Evolutionary conservation across 2,113 vertebrate species (phyloP).

Genomic region (Leptocoma aspasia): DNA sequence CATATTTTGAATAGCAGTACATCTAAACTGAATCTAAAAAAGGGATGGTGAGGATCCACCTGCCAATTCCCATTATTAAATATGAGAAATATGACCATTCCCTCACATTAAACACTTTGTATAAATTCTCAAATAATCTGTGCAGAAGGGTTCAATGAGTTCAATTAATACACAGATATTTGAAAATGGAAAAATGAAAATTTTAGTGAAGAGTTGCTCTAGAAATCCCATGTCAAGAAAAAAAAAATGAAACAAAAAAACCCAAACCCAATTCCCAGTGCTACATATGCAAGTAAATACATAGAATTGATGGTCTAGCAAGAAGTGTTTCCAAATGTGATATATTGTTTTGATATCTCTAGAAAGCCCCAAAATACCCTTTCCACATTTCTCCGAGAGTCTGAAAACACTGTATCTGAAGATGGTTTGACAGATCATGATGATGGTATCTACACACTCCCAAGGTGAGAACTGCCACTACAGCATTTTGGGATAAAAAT

Average conservation of each 20-base stretch:
- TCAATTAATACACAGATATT: neutral
- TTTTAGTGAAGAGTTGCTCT: neutral
- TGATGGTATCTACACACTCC: neutral
- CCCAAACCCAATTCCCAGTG: neutral
- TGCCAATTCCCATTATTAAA: neutral
- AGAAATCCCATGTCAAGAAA: neutral
- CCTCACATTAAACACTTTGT: neutral
- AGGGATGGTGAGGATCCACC: neutral
- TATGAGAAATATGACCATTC: neutral
- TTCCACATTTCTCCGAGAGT: neutral
- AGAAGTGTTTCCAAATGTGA: neutral
- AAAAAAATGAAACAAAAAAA: fast-evolving
- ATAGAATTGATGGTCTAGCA: neutral
- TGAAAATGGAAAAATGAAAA: neutral
- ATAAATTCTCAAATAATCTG: neutral
- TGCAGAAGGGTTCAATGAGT: neutral
- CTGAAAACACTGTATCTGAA: neutral
- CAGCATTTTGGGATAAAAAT: neutral
- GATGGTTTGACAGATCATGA: neutral
- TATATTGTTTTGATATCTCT: neutral
- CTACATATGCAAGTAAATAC: neutral
- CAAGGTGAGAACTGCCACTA: neutral
- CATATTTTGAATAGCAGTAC: neutral
- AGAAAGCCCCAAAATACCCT: neutral
- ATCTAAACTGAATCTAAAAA: neutral